Conservation (phyloP, 2,113 vertebrate genomes). For the Ammodytes marinus region DNA sequence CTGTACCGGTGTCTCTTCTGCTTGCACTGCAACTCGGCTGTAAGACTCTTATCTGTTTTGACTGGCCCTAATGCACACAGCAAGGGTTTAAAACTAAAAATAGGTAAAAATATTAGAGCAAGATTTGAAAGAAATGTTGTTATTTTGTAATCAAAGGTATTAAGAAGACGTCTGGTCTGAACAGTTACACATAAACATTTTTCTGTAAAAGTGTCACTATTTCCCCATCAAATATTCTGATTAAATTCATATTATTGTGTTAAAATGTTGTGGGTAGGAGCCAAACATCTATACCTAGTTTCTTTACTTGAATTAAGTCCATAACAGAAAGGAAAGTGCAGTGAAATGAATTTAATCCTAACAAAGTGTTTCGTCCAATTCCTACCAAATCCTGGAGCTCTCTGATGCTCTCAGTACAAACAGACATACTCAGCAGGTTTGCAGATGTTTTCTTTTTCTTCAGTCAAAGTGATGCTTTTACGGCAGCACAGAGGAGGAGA, state of each 20-base stretch:
- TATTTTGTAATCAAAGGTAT: not conserved
- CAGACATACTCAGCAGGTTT: not conserved
- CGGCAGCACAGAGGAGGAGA: not conserved
- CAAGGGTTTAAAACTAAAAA: not conserved
- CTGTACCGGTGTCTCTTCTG: not conserved
- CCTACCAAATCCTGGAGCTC: constrained; percentile 8
- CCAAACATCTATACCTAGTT: not conserved
- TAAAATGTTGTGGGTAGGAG: not conserved
- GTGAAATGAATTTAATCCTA: not conserved
- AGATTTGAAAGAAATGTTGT: not conserved
- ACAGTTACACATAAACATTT: not conserved
- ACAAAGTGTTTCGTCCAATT: not conserved
- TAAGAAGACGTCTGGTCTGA: not conserved
- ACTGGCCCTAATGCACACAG: not conserved
- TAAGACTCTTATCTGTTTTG: not conserved
- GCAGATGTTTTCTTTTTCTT: not conserved
- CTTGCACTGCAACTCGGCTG: not conserved
- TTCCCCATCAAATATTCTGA: not conserved
- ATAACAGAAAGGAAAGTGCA: not conserved
- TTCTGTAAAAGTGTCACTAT: not conserved
- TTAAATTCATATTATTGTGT: not conserved
- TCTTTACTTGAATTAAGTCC: not conserved
- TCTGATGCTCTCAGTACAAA: constrained; percentile 6
- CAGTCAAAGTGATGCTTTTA: constrained; percentile 41
- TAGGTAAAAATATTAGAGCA: too few species aligned